These are phyloP conservation scores for Sebastes nivosus DNA, from an alignment of 2,797 vertebrate genomes.

Conservation along the genomic window DNA sequence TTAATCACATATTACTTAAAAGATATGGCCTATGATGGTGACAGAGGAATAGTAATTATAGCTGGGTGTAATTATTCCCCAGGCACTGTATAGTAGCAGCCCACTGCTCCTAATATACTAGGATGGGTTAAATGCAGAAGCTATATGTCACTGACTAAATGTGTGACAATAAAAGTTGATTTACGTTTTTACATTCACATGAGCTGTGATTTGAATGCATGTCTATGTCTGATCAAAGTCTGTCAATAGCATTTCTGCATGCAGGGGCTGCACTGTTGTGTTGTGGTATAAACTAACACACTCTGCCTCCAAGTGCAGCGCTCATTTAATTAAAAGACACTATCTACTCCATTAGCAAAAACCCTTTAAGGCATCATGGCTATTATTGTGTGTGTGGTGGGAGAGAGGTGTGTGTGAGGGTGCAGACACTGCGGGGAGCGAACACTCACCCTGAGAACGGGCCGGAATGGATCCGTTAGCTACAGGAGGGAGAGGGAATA, in stretches of 20 bases:
- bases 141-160: no score
- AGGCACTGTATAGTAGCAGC: no score
- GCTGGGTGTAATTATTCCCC: no score
- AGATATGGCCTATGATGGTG: neutral
- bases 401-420: conserved; percentile 46
- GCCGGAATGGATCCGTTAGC: conserved; percentile 97
- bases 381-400: conserved; percentile 42
- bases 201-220: neutral
- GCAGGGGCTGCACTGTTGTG: neutral
- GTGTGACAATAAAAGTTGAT: no score
- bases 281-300: neutral
- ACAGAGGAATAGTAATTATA: neutral
- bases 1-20: neutral
- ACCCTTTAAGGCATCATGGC: conserved; percentile 41
- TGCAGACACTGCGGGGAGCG: conserved; percentile 46
- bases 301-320: conserved; percentile 18
- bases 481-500: conserved; percentile 65
- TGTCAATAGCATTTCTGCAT: neutral
- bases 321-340: conserved; percentile 65
- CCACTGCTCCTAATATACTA: no score
- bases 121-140: no score
- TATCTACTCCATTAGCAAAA: conserved; percentile 49
- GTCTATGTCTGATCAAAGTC: neutral
- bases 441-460: conserved; percentile 94
- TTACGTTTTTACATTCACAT: no score